These are phyloP conservation scores for Poecilia velifera DNA, from an alignment of 2,797 vertebrate species.

Conservation along the genomic window DNA sequence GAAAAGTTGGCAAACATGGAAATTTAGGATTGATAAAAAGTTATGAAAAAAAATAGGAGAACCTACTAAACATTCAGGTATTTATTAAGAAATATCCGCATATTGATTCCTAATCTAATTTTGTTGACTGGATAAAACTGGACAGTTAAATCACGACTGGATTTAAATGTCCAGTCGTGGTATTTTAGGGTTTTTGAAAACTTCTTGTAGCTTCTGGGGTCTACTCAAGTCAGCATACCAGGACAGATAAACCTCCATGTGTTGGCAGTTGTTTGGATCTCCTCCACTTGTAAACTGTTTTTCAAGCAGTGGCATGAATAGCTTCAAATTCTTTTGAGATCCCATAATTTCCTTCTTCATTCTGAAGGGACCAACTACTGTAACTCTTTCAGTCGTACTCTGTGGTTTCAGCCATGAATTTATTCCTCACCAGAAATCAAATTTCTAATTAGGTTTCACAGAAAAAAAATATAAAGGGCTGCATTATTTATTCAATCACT, in stretches of 20 bases:
- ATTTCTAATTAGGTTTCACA: not conserved
- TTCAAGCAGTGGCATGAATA: not conserved
- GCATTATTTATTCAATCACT: not conserved
- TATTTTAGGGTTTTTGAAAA: not conserved
- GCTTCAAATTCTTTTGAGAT: not conserved
- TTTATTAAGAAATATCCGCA: not conserved
- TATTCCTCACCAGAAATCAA: not conserved
- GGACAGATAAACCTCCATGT: not conserved
- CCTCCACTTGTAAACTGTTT: not conserved
- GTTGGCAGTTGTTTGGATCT: not conserved
- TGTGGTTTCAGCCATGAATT: not conserved
- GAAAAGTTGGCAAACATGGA: not conserved
- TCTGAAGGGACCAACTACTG: not conserved
- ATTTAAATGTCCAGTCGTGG: not conserved
- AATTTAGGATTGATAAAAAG: not conserved
- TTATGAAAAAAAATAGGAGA: not conserved
- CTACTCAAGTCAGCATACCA: not conserved
- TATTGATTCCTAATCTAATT: not conserved
- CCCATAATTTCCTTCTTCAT: not conserved
- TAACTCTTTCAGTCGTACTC: not conserved
- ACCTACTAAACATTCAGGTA: not conserved
- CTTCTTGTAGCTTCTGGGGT: not conserved
- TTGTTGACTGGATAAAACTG: not conserved
- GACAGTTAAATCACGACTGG: too few species aligned
- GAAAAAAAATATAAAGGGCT: not conserved